phyloP scores from a whole-genome alignment of 2,797 vertebrate species.

The Rhabdophis nuchalis region DNA sequence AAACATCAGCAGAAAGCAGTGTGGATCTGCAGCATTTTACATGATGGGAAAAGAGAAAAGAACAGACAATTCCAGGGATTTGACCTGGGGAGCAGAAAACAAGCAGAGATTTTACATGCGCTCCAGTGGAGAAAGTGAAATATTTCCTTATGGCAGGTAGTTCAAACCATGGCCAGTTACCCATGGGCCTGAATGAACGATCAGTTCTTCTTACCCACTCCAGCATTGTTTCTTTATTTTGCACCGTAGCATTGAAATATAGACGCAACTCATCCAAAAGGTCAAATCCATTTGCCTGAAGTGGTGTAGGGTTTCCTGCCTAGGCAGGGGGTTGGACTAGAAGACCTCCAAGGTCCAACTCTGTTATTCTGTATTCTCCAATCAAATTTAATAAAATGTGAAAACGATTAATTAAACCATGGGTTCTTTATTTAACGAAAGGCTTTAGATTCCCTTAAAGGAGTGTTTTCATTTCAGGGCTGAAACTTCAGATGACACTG shows the following conservation, averaged over 20 bases:
- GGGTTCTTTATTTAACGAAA: background rate
- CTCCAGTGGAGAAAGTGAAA: background rate
- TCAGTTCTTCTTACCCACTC: background rate
- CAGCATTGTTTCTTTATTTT: background rate
- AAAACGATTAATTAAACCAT: background rate
- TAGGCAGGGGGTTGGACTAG: too few relatives aligned
- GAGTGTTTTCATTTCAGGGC: background rate
- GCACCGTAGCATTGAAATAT: background rate
- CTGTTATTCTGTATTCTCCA: too few relatives aligned
- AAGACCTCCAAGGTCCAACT: too few relatives aligned
- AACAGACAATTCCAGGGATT: slow-evolving; percentile 5
- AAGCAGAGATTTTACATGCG: background rate
- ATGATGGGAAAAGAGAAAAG: background rate
- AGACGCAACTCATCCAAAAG: background rate
- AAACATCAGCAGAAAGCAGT: slow-evolving; percentile 13
- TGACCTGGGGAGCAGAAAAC: background rate
- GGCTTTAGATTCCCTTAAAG: background rate
- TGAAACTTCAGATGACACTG: background rate
- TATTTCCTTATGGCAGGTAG: too few relatives aligned
- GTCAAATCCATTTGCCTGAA: background rate
- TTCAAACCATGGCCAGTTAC: background rate
- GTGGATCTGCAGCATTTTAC: background rate
- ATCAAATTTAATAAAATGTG: background rate
- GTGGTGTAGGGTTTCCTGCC: too few relatives aligned
- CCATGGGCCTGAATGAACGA: background rate